These are phyloP conservation scores for Intellagama lesueurii DNA, from an alignment of 2,797 vertebrate genomes.

Conservation along the genomic window DNA sequence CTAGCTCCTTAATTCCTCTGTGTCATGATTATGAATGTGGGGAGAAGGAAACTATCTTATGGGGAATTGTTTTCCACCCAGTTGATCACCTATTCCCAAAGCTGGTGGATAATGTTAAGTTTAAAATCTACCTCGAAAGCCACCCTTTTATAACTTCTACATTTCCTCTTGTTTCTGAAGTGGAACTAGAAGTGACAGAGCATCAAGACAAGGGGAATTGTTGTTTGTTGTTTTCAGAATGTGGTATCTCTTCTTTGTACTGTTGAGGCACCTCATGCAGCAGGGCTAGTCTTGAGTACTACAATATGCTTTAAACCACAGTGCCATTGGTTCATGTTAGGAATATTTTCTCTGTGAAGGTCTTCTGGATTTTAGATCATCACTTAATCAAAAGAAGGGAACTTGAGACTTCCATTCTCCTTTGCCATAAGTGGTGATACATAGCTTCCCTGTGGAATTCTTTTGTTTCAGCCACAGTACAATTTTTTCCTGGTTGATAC, in stretches of 20 bases:
- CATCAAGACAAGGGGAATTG: constrained; percentile 11
- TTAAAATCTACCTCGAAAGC: constrained; percentile 77
- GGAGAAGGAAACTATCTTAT: constrained; percentile 22
- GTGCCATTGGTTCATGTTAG: constrained; percentile 6
- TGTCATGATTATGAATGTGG: constrained; percentile 58
- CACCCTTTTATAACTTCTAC: constrained; percentile 59
- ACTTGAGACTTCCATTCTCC: neutral
- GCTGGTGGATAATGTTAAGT: constrained; percentile 62
- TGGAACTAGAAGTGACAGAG: neutral
- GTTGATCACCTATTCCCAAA: neutral
- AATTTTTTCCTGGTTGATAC: neutral
- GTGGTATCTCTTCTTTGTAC: fast-evolving
- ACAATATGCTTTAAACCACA: neutral
- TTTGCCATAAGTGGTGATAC: neutral
- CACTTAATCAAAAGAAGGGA: constrained; percentile 3
- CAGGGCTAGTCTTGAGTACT: constrained; percentile 1
- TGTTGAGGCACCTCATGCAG: neutral
- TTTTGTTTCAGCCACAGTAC: neutral
- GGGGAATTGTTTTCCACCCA: constrained; percentile 21
- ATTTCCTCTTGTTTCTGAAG: constrained; percentile 39
- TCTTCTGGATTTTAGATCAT: neutral
- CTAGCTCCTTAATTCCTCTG: constrained; percentile 35
- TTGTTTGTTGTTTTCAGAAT: constrained; percentile 24
- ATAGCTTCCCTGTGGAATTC: neutral
- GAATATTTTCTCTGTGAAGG: neutral